A percentile compares a stretch with the other conserved stretches of the same genome.
Conservation (phyloP, 1,140 invertebrate genomes). For the Bombus sibiricus region DNA sequence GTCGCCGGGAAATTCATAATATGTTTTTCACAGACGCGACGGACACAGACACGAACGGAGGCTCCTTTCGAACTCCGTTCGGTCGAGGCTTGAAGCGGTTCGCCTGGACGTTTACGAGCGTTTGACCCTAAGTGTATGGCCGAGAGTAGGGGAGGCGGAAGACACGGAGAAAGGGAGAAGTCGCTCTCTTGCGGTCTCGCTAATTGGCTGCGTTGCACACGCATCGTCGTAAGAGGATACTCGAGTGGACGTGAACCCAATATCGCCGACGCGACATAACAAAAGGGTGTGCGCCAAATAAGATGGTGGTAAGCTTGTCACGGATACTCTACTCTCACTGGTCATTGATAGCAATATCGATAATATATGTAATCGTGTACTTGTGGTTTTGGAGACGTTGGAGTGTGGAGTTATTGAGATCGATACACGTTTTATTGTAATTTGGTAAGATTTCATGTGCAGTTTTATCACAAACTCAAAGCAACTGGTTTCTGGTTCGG, state of each 20-base stretch:
- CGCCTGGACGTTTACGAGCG: constrained; percentile 69
- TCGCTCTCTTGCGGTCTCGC: constrained; percentile 62
- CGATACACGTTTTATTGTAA: not conserved
- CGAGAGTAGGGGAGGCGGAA: constrained; percentile 58
- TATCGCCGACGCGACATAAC: constrained; percentile 46
- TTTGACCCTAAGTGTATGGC: constrained; percentile 68
- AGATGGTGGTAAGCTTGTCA: not conserved
- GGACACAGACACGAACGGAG: constrained; percentile 26
- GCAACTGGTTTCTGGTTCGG: too few relatives aligned
- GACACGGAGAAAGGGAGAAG: constrained; percentile 62
- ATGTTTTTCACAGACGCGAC: constrained; percentile 63
- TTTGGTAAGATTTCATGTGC: too few relatives aligned
- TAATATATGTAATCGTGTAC: not conserved
- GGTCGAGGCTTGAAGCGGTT: constrained; percentile 43
- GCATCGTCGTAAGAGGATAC: constrained; percentile 60
- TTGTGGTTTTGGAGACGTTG: not conserved
- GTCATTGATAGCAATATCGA: not conserved
- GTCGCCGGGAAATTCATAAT: constrained; percentile 72
- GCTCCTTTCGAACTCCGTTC: constrained; percentile 40
- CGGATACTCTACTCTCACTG: constrained; percentile 11
- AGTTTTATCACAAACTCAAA: too few relatives aligned
- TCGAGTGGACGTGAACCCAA: constrained; percentile 64
- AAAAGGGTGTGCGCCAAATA: constrained; percentile 40
- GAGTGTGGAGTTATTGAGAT: not conserved
- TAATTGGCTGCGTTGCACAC: constrained; percentile 68